Evolutionary conservation across 2,888 invertebrate genomes (phyloP).

Genomic region (Ennomos erosarius): DNA sequence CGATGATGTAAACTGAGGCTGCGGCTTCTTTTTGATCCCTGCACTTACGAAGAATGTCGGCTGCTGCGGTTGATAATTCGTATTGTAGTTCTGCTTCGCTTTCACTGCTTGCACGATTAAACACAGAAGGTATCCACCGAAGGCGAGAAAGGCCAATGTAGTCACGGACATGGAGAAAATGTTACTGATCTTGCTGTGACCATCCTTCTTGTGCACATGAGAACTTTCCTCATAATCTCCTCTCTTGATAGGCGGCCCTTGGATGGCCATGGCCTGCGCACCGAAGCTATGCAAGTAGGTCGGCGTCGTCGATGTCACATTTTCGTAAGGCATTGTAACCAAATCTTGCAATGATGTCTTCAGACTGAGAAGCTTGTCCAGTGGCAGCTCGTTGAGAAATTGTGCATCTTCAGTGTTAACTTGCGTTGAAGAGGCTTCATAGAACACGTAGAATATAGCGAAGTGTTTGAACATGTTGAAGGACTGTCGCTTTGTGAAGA

Average conservation of each 20-base stretch:
- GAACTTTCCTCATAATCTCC: conserved; percentile 79
- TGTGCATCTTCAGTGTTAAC: conserved; percentile 67
- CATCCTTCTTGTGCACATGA: conserved; percentile 70
- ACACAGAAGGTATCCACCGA: conserved; percentile 93
- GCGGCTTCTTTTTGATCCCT: conserved; percentile 76
- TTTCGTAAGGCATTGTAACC: conserved; percentile 56
- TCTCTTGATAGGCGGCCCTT: conserved; percentile 65
- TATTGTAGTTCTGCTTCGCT: conserved; percentile 80
- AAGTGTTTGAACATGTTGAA: conserved; percentile 55
- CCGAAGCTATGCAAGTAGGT: conserved; percentile 64
- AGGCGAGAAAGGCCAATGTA: conserved; percentile 92
- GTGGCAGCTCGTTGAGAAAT: conserved; percentile 88
- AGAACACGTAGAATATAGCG: conserved; percentile 44
- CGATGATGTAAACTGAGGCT: conserved; percentile 68
- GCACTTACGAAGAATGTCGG: conserved; percentile 70
- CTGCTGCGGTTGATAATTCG: conserved; percentile 58
- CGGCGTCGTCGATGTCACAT: conserved; percentile 57
- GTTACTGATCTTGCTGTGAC: conserved; percentile 88
- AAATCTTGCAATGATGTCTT: conserved; percentile 75
- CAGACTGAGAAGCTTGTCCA: conserved; percentile 88
- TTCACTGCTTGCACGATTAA: conserved; percentile 91
- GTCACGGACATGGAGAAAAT: conserved; percentile 92
- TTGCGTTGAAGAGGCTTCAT: conserved; percentile 49
- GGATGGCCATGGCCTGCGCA: conserved; percentile 74
- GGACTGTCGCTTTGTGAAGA: conserved; percentile 44